Evolutionary conservation across 2,888 invertebrate species (phyloP), one percentile per base, ranked within the genome.

Genomic region (Campoplex capitator): DNA sequence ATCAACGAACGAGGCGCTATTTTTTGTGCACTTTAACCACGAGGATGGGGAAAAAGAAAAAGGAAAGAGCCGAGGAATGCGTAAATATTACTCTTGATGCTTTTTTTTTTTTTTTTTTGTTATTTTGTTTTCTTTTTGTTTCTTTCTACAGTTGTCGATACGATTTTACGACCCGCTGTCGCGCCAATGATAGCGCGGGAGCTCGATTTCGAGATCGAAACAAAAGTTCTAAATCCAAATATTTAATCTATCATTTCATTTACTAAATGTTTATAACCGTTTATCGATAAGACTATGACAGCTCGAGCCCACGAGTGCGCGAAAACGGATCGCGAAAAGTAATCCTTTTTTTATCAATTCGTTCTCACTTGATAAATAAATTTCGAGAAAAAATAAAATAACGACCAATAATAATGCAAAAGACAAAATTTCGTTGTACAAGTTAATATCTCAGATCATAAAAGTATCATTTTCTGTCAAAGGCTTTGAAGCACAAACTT

Each of bases 1-100:
- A 87, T 87, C 84, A 65, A 82, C 84, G 84, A 86, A 84, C 84
- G 77, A 62, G 74, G 62, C 54, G 56, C 67, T 42, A 68, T 56
- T 56, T 38, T 58, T 28, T 56, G 56, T 56, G 74, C 32, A 42
- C 51, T 65, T 35, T 54, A 11, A 23, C n/a, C 18, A 45, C 51
- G 48, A 58, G 67, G 67, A 62, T 7, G 16, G 62, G 35, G 35
- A 28, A 62, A 51, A 62, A 71, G 68, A 75, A 62, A 23, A 42
- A 48, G 11, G 58, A 32, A 35, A 56, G 42, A 84, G 82, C 77
- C 58, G 84, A 35, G 51, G 16, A 42, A 54, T 78, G 80, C 76
- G 77, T 86, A 73, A 68, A 42, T 38, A 68, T 68, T 80, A 68
- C 74, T 65, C 76, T 58, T 67, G 71, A 76, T 78, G 85, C 75